Evolutionary conservation across 2,888 invertebrate species (phyloP).

Genomic region (Chrysina gloriosa): DNA sequence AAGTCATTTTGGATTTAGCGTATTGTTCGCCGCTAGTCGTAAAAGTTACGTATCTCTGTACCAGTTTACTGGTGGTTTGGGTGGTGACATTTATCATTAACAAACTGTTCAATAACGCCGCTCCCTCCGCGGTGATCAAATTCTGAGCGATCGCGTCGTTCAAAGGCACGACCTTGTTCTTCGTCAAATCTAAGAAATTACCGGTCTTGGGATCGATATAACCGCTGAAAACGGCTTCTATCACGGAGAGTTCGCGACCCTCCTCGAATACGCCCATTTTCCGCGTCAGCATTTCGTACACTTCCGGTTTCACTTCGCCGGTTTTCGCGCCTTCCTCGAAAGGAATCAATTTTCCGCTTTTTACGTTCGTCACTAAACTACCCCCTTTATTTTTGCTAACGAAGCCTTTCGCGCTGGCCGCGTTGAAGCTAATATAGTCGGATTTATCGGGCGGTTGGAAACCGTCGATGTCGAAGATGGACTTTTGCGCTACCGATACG

Average conservation of each 20-base stretch:
- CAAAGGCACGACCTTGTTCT: constrained; percentile 79
- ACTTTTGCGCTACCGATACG: constrained; percentile 86
- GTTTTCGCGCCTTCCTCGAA: constrained; percentile 84
- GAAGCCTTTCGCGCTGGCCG: constrained; percentile 81
- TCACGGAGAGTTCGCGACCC: constrained; percentile 81
- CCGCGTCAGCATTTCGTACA: constrained; percentile 85
- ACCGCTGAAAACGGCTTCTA: constrained; percentile 89
- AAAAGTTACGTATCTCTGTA: constrained; percentile 84
- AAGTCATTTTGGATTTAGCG: constrained; percentile 74
- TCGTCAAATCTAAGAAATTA: constrained; percentile 81
- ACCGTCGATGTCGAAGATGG: constrained; percentile 92
- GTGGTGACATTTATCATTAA: constrained; percentile 89
- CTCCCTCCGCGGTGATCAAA: constrained; percentile 88
- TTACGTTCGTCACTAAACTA: constrained; percentile 78
- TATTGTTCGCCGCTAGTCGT: constrained; percentile 70
- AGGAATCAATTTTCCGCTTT: constrained; percentile 79
- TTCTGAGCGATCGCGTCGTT: constrained; percentile 88
- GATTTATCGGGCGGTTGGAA: constrained; percentile 85
- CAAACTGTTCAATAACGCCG: constrained; percentile 84
- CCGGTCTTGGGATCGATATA: constrained; percentile 90
- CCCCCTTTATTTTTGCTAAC: constrained; percentile 80
- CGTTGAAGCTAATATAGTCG: constrained; percentile 86
- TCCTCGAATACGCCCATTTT: constrained; percentile 84
- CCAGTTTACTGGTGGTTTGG: constrained; percentile 86
- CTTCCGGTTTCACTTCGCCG: constrained; percentile 84